A percentile compares a stretch with the other conserved stretches of the same genome.
Conservation (phyloP, 1,140 invertebrate species). For the Trachymyrmex cornetzi region DNA sequence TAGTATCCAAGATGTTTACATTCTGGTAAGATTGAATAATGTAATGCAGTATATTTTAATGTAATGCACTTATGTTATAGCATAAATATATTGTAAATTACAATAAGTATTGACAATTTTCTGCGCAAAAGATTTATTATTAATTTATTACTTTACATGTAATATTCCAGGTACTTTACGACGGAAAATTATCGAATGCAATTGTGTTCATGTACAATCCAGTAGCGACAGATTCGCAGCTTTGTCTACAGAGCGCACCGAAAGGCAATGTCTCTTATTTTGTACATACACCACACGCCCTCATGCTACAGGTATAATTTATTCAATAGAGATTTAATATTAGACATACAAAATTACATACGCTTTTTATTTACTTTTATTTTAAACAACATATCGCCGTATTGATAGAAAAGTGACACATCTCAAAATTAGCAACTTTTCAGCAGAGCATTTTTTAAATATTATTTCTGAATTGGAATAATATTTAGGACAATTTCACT, state of each 20-base stretch:
- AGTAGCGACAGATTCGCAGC: slow-evolving; percentile 98
- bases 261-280: slow-evolving; percentile 99
- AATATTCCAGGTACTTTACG: slow-evolving; percentile 95
- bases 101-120: slow-evolving; percentile 7
- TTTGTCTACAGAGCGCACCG: slow-evolving; percentile 98
- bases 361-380: neutral
- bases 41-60: neutral
- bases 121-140: neutral
- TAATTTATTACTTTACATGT: slow-evolving; percentile 20
- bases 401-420: too few species aligned
- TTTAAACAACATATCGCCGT: neutral
- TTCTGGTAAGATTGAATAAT: slow-evolving; percentile 15
- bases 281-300: slow-evolving; percentile 99
- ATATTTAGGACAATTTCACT: too few species aligned
- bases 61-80: neutral
- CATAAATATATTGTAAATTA: neutral
- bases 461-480: too few species aligned
- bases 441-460: too few species aligned
- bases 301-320: slow-evolving; percentile 96
- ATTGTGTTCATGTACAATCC: slow-evolving; percentile 99
- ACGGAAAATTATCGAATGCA: slow-evolving; percentile 97
- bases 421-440: too few species aligned
- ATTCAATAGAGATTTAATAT: neutral
- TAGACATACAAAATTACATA: neutral
- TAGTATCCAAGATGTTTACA: slow-evolving; percentile 1